Evolutionary conservation across 2,797 vertebrate genomes (phyloP).

Genomic region (Gadopsis marmoratus): DNA sequence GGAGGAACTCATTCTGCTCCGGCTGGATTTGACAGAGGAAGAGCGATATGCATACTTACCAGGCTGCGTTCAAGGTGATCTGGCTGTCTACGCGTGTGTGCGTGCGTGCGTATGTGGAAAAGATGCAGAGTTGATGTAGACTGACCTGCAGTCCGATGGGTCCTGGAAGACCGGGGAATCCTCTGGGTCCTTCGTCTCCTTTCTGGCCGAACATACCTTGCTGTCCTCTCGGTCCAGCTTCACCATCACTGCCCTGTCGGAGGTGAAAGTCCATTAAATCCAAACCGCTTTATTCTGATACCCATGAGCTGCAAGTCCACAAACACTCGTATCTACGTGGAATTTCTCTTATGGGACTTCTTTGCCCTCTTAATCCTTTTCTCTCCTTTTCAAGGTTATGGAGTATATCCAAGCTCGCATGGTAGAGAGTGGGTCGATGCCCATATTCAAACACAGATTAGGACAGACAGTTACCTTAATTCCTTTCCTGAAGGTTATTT

Average conservation of each 20-base stretch:
- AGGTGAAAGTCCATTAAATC: constrained; percentile 52
- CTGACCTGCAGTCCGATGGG: constrained; percentile 96
- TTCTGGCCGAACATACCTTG: constrained; percentile 99
- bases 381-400: constrained; percentile 61
- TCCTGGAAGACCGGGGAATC: constrained; percentile 96
- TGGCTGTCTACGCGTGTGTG: background rate
- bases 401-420: constrained; percentile 13
- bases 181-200: constrained; percentile 96
- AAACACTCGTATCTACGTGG: constrained; percentile 26
- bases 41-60: constrained; percentile 27
- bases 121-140: constrained; percentile 1
- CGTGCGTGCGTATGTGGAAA: background rate
- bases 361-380: constrained; percentile 47
- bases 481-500: constrained; percentile 51
- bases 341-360: constrained; percentile 27
- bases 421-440: constrained; percentile 24
- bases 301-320: constrained; percentile 34
- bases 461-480: constrained; percentile 19
- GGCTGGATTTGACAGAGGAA: constrained; percentile 28
- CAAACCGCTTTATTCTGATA: constrained; percentile 44
- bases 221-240: constrained; percentile 95
- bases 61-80: constrained; percentile 36
- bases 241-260: constrained; percentile 94
- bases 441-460: constrained; percentile 35
- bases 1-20: constrained; percentile 51